Conservation (phyloP, 2,797 vertebrate genomes). For the Echiichthys vipera region DNA sequence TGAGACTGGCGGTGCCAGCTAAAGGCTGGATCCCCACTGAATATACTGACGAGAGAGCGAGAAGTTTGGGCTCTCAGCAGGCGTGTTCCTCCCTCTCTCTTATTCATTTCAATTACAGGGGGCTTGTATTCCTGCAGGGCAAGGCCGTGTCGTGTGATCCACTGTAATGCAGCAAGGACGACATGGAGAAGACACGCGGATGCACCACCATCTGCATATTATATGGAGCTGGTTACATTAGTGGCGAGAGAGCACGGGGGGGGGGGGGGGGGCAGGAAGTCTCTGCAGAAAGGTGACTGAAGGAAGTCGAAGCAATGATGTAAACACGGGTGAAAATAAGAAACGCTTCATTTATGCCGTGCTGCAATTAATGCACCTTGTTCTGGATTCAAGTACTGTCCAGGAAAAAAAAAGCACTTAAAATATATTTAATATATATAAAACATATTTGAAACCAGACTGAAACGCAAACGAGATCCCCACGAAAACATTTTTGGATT, state of each 20-base stretch:
- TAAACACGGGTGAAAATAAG: conserved; percentile 42
- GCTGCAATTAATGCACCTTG: conserved; percentile 20
- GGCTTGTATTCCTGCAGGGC: conserved; percentile 83
- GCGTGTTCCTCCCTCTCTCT: conserved; percentile 77
- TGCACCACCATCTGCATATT: conserved; percentile 81
- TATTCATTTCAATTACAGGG: conserved; percentile 84
- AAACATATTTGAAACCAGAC: conserved; percentile 11
- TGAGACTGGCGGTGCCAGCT: conserved; percentile 63
- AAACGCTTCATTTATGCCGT: conserved; percentile 6
- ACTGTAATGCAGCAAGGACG: conserved; percentile 69
- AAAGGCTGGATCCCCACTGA: conserved; percentile 76
- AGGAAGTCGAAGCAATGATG: conserved; percentile 35
- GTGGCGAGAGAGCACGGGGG: conserved; percentile 40
- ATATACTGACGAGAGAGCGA: conserved; percentile 70
- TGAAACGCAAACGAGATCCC: conserved; percentile 13
- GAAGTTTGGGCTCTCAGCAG: conserved; percentile 76
- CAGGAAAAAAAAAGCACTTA: conserved; percentile 6
- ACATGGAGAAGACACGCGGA: conserved; percentile 68
- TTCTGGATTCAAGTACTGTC: conserved; percentile 31
- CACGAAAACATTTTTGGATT: conserved; percentile 52
- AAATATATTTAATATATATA: too few relatives aligned
- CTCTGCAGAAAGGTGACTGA: conserved; percentile 38
- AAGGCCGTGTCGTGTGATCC: conserved; percentile 79
- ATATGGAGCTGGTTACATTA: conserved; percentile 72
- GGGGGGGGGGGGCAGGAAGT: conserved; percentile 51